Evolutionary conservation across 2,113 vertebrate species (phyloP), one percentile per base, ranked within the genome.

Genomic region (Varanus salvator): DNA sequence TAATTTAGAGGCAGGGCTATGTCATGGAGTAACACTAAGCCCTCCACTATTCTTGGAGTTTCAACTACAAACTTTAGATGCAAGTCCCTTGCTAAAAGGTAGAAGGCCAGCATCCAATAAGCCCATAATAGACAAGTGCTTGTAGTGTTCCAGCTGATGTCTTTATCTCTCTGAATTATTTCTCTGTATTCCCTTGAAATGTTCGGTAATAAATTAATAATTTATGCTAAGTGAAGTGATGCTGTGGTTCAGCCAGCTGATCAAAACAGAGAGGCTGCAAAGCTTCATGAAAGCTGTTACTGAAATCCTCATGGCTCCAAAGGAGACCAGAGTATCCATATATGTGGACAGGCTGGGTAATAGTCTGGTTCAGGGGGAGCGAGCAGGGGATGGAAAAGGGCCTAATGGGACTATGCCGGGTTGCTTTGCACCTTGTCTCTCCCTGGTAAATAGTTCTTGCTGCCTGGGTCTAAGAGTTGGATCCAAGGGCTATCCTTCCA

Each of bases 141-240:
- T 66, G 27, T 84, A 64, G 60, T 64, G 72, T 77, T 76, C 88
- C 80, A 89, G 71, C 57, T 89, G 88, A 89, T 89, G 80, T 84
- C 88, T 66, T 89, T 89, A 89, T 84, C 81, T 84, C 29, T 2
- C 25, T 84, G 88, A 76, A 89, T 76, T 84, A 89, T 84, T 84
- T 57, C 80, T 89, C 38, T 89, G 25, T 57, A 52, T 48, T 84
- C 82, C 71, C 81, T 89, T 84, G 81, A 84, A 84, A 89, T 50
- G 44, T 66, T 89, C 81, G 84, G 44, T 66, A 77, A 89, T 89
- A 89, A 84, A 89, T 89, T 89, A 89, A 89, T 84, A 83, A 89
- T 89, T 85, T 84, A 89, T 89, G 82, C 57, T 76, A 89, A 78
- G 60, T 85, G 82, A 34, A 85, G 82, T 27, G 34, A 34, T 84